Evolutionary conservation across 1,140 invertebrate genomes (phyloP).

Genomic region (Lepidotrigona ventralis): DNA sequence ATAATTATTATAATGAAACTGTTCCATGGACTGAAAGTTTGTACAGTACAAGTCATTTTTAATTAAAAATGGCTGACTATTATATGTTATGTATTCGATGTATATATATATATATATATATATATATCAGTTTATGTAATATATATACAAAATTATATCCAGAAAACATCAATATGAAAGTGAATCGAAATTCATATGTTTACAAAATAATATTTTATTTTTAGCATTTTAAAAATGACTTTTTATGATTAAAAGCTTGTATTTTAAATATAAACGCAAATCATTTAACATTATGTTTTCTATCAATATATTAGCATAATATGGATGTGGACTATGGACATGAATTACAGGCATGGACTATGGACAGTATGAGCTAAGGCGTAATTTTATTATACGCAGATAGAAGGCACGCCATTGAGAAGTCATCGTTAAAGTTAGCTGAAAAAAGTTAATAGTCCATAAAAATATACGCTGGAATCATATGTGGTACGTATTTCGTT

Average conservation of each 20-base stretch:
- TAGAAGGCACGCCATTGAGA: constrained; percentile 6
- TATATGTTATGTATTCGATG: neutral
- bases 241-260: neutral
- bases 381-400: too few relatives aligned
- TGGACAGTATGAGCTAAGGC: too few relatives aligned
- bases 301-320: too few relatives aligned
- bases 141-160: neutral
- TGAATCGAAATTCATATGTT: neutral
- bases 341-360: too few relatives aligned
- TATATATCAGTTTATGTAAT: too few relatives aligned
- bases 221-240: neutral
- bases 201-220: neutral
- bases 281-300: neutral
- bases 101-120: neutral
- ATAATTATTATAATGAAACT: too few relatives aligned
- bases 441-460: neutral
- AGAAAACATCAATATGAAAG: neutral
- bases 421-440: neutral
- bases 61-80: too few relatives aligned
- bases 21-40: too few relatives aligned
- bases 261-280: neutral
- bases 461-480: too few relatives aligned
- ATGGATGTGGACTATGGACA: too few relatives aligned
- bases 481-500: constrained; percentile 14
- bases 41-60: too few relatives aligned